Conservation (phyloP, 1,140 invertebrate species). For the Zaprionus lachaisei region DNA sequence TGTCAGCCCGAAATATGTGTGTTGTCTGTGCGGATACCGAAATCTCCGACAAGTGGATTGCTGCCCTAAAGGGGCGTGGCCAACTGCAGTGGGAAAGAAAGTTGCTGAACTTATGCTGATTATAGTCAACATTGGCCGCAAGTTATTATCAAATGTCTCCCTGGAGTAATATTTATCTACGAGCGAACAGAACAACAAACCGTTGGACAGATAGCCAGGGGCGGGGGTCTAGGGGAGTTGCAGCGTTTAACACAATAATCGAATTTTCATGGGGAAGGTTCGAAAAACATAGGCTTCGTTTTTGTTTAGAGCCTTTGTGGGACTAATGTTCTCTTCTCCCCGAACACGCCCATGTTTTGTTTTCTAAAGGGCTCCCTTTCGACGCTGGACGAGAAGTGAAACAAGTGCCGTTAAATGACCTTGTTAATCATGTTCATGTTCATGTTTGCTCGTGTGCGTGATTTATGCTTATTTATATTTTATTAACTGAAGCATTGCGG, state of each 20-base stretch:
- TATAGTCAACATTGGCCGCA: constrained; percentile 75
- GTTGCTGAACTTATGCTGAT: constrained; percentile 78
- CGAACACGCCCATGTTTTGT: constrained; percentile 43
- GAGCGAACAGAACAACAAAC: constrained; percentile 22
- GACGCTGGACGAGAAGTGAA: constrained; percentile 38
- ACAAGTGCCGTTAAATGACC: constrained; percentile 78
- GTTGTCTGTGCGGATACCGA: constrained; percentile 43
- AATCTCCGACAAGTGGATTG: not conserved
- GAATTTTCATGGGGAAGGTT: constrained; percentile 54
- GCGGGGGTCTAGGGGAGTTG: constrained; percentile 30
- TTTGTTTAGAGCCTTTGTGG: constrained; percentile 60
- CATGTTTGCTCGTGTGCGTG: constrained; percentile 70
- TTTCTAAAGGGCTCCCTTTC: not conserved
- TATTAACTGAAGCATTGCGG: constrained; percentile 64
- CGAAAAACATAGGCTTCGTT: constrained; percentile 8
- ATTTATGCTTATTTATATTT: constrained; percentile 83
- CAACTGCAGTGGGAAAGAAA: constrained; percentile 50
- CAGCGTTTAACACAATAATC: constrained; percentile 74
- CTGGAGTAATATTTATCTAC: constrained; percentile 75
- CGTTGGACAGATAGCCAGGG: constrained; percentile 14
- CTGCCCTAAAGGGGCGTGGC: constrained; percentile 36
- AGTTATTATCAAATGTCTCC: constrained; percentile 83
- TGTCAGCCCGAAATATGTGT: constrained; percentile 74
- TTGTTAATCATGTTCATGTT: constrained; percentile 76
- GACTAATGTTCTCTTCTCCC: constrained; percentile 35